phyloP scores from a whole-genome alignment of 2,888 invertebrate species.

The Hedya salicella region DNA sequence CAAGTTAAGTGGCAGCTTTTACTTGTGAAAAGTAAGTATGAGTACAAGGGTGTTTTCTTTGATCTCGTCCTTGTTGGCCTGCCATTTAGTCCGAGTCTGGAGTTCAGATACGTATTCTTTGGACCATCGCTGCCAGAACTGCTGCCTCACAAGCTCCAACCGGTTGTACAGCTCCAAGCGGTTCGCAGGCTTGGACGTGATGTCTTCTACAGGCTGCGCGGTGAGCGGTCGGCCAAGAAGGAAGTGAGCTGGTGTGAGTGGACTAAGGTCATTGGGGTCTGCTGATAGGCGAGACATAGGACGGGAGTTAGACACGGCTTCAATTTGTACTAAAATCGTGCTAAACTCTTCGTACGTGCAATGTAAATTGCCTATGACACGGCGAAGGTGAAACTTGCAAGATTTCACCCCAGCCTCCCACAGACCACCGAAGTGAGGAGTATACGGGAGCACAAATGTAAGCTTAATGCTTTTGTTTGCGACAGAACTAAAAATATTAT shows the following conservation, averaged over 20 bases:
- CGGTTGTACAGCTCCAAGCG: slow-evolving; percentile 16
- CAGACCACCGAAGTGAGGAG: slow-evolving; percentile 7
- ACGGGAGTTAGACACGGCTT: slow-evolving; percentile 41
- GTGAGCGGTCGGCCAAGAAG: slow-evolving; percentile 25
- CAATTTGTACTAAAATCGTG: slow-evolving; percentile 37
- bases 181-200: slow-evolving; percentile 11
- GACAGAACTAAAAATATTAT: neutral
- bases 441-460: neutral
- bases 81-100: neutral
- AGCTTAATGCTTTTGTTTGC: neutral
- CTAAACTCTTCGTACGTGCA: slow-evolving; percentile 38
- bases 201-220: slow-evolving; percentile 12
- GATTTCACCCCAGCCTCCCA: slow-evolving; percentile 3
- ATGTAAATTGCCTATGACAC: slow-evolving; percentile 10
- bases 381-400: neutral
- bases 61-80: too few relatives aligned
- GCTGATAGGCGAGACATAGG: slow-evolving; percentile 18
- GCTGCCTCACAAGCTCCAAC: slow-evolving; percentile 31
- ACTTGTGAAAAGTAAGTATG: too few relatives aligned
- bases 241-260: slow-evolving; percentile 22
- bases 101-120: slow-evolving; percentile 43
- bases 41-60: too few relatives aligned
- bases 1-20: too few relatives aligned
- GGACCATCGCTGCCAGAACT: slow-evolving; percentile 45
- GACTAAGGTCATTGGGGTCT: neutral